These are phyloP conservation scores for Salmo trutta DNA, from an alignment of 2,797 vertebrate genomes.

Conservation along the genomic window DNA sequence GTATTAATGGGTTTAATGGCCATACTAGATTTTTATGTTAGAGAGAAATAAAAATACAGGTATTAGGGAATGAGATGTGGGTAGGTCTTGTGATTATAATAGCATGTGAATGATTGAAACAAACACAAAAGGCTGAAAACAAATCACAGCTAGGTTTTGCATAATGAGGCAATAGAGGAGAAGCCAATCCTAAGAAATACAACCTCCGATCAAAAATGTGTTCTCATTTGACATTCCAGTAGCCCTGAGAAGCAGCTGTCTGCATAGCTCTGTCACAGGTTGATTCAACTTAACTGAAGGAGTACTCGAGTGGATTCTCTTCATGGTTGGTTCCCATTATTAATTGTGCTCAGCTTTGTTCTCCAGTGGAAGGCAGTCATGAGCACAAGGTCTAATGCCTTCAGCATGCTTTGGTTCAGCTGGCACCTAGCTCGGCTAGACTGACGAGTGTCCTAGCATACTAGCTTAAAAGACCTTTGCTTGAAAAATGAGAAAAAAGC, in stretches of 20 bases:
- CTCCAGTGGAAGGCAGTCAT: neutral
- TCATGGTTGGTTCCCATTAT: constrained; percentile 46
- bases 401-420: neutral
- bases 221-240: constrained; percentile 34
- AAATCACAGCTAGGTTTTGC: neutral
- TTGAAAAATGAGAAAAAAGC: too few relatives aligned
- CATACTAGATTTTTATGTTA: neutral
- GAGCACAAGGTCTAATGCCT: neutral
- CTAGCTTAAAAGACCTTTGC: too few relatives aligned
- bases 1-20: neutral
- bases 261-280: constrained; percentile 53
- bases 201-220: constrained; percentile 8
- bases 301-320: constrained; percentile 33
- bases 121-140: neutral
- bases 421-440: neutral
- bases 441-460: too few relatives aligned
- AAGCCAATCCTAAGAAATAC: neutral
- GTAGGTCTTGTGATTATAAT: neutral
- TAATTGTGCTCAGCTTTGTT: neutral
- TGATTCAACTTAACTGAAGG: constrained; percentile 30
- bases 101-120: neutral
- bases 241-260: constrained; percentile 12
- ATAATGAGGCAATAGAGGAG: neutral
- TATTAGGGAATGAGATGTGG: neutral
- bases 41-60: neutral